Evolutionary conservation across 2,113 vertebrate genomes (phyloP), one percentile per base, ranked within the genome.

Genomic region (Galbula dea): DNA sequence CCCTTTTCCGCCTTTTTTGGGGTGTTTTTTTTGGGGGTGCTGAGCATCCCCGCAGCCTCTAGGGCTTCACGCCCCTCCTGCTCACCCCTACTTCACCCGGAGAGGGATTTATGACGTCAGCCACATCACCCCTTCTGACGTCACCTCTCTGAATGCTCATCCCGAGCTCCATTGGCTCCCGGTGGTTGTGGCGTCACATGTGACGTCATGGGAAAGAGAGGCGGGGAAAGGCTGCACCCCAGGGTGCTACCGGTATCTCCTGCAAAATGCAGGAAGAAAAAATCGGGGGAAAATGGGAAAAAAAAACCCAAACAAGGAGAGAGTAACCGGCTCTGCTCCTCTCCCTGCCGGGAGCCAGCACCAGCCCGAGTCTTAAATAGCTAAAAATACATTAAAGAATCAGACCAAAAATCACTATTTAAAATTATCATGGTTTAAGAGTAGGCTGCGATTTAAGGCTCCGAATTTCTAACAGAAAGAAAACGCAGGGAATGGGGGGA

Each of bases 251-350:
- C 15, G 7, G 57, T 43, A 48, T 43, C 81, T 32, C 27, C 43
- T 2, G 55, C 83, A 48, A 4, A 46, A 52, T 5, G 7, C n/a
- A 2, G 59, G 69, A 75, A 4, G 39, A 17, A 36, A 89, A 68
- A 8, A 17, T 10, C 19, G 3, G 43, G 8, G 45, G 34, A 3
- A 51, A 82, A 77, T 0, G 5, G 6, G 55, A 6, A 3, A 10
- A 36, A 77, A 74, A 22, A 4, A n/a, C 0, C 1, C 32, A 4
- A 0, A 1, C 1, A 1, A 2, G 16, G 24, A 11, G 9, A 29
- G 3, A 0, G 5, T 2, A 0, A 4, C 22, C 2, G 49, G 30
- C 26, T 48, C n/a, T 3, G 30, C 67, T 12, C 14, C 3, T 3
- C 22, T 14, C 12, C 22, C 21, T 24, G 12, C 41, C 0, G 27